These are phyloP conservation scores for Stenurella melanura DNA, from an alignment of 2,888 invertebrate genomes.

Conservation along the genomic window DNA sequence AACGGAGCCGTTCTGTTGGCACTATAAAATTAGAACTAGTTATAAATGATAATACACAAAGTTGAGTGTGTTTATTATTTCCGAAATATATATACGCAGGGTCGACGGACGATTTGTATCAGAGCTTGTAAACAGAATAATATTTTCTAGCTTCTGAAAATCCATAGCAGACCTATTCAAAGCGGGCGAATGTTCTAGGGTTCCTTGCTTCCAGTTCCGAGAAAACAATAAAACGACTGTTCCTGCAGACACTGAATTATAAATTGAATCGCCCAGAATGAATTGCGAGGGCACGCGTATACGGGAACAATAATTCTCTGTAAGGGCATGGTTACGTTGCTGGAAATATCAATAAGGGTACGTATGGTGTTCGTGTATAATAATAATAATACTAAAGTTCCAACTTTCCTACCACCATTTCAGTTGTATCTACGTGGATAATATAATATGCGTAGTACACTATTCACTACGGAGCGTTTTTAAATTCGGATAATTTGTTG, in stretches of 20 bases:
- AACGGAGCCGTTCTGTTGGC: not conserved
- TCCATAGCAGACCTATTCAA: not conserved
- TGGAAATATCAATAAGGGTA: not conserved
- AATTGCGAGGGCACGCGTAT: not conserved
- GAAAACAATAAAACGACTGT: conserved; percentile 1
- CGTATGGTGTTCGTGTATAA: no score
- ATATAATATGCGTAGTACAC: no score
- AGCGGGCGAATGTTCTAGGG: not conserved
- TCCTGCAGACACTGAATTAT: not conserved
- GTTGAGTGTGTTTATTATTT: conserved; percentile 4
- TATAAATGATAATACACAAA: conserved; percentile 3
- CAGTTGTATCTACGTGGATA: no score
- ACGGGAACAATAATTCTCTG: not conserved
- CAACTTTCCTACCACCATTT: no score
- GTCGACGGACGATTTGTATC: conserved; percentile 3
- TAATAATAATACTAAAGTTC: no score
- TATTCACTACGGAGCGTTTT: no score
- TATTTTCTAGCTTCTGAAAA: not conserved
- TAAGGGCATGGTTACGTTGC: not conserved
- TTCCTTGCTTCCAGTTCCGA: not conserved
- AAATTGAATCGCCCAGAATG: conserved; percentile 1
- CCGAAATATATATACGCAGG: not conserved
- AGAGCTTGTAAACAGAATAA: conserved; percentile 3
- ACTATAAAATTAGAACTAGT: not conserved
- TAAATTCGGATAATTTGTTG: no score